Evolutionary conservation across 2,888 invertebrate species (phyloP).

Genomic region (Globia sparganii): DNA sequence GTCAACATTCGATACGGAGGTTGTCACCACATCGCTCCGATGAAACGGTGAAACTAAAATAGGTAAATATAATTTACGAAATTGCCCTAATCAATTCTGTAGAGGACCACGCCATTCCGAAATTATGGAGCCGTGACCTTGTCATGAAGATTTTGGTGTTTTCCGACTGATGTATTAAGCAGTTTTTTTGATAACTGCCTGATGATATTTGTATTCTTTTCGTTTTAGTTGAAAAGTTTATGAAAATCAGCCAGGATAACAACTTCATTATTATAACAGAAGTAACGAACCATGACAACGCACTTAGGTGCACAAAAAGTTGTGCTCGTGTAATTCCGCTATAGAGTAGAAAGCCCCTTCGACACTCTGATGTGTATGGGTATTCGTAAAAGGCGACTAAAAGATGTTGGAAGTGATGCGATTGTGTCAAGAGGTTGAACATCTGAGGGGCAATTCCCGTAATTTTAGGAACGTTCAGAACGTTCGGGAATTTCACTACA

Average conservation of each 20-base stretch:
- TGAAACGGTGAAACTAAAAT: constrained; percentile 69
- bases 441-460: not conserved
- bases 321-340: not conserved
- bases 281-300: not conserved
- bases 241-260: not conserved
- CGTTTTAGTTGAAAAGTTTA: not conserved
- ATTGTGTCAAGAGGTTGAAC: not conserved
- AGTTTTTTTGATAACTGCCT: constrained; percentile 16
- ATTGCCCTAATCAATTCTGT: constrained; percentile 80
- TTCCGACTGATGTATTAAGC: constrained; percentile 19
- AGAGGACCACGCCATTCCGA: constrained; percentile 81
- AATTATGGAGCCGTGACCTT: constrained; percentile 71
- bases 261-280: not conserved
- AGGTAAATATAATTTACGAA: constrained; percentile 79
- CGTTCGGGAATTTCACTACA: not conserved
- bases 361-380: not conserved
- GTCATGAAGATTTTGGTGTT: constrained; percentile 65
- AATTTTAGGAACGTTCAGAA: not conserved
- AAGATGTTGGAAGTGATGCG: not conserved
- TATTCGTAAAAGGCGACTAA: not conserved
- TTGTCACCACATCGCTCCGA: constrained; percentile 62
- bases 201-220: constrained; percentile 4
- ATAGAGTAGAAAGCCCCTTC: not conserved
- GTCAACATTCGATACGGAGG: constrained; percentile 40
- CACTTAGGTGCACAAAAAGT: not conserved